These are phyloP conservation scores for Delichon dasypus DNA, from an alignment of 2,797 vertebrate genomes.

Conservation along the genomic window DNA sequence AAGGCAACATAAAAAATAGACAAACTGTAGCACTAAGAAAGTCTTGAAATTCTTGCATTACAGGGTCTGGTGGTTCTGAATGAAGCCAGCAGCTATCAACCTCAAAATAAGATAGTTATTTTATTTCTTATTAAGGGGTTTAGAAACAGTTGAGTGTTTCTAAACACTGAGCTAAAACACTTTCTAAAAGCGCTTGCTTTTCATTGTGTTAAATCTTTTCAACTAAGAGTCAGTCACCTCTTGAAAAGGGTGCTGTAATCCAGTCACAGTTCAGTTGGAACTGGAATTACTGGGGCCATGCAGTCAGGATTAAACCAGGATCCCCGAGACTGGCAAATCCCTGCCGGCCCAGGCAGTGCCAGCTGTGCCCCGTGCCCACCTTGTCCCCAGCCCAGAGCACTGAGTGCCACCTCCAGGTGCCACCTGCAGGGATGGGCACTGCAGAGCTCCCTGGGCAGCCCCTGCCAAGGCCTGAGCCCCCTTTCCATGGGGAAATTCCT, in stretches of 20 bases:
- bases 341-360: accelerated
- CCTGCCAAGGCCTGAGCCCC: too few species aligned
- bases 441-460: background rate
- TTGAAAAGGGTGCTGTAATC: background rate
- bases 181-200: background rate
- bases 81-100: background rate
- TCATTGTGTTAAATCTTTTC: background rate
- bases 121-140: background rate
- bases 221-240: background rate
- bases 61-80: background rate
- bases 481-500: too few species aligned
- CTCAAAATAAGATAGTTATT: background rate
- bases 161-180: too few species aligned
- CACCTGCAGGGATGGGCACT: background rate
- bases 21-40: background rate
- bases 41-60: background rate
- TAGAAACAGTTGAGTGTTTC: background rate
- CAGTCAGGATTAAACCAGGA: background rate
- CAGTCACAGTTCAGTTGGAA: background rate
- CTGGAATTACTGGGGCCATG: background rate
- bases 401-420: background rate
- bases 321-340: background rate
- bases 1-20: background rate
- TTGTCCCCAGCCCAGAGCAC: background rate
- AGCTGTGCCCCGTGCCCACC: background rate